Conservation (phyloP, 2,797 vertebrate genomes). For the Channallabes apus region DNA sequence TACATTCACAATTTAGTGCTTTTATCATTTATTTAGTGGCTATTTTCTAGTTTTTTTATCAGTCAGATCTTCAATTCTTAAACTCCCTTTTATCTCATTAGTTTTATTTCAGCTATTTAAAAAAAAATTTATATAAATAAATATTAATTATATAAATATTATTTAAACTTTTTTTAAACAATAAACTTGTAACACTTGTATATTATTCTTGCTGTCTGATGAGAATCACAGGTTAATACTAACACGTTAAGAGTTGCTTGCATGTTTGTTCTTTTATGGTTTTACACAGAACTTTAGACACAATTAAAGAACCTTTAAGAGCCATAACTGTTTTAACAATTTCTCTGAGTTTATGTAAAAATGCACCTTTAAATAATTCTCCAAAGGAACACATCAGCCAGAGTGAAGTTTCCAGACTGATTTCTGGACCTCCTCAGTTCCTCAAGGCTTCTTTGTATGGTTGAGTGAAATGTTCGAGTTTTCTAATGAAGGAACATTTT, state of each 20-base stretch:
- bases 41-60: neutral
- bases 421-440: neutral
- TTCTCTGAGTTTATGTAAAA: neutral
- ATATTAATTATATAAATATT: too few species aligned
- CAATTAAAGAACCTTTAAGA: neutral
- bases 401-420: neutral
- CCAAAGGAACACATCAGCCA: neutral
- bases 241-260: neutral
- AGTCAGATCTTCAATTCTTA: neutral
- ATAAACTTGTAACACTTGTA: too few species aligned
- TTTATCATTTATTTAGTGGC: neutral
- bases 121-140: too few species aligned
- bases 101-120: neutral
- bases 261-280: neutral
- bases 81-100: neutral
- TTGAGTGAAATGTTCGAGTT: neutral
- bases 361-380: neutral
- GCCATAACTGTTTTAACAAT: neutral
- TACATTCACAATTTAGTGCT: too few species aligned
- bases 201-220: too few species aligned
- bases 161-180: too few species aligned
- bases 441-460: neutral
- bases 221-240: neutral
- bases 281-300: neutral
- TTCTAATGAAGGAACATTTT: neutral